These are phyloP conservation scores for Dasypogon diadema DNA, from an alignment of 2,888 invertebrate genomes.

Conservation along the genomic window DNA sequence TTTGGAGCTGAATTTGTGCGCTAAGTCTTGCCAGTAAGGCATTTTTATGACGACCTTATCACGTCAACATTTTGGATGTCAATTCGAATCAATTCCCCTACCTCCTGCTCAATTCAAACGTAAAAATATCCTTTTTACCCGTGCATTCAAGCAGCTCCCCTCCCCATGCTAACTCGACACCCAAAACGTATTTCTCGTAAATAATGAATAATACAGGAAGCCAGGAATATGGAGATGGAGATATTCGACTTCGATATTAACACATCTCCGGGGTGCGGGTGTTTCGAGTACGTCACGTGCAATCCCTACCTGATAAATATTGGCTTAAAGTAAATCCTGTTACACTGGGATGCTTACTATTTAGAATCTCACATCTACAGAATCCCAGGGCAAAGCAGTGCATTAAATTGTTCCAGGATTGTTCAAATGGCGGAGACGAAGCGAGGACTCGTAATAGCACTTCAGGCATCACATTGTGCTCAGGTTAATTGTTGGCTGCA, in stretches of 20 bases:
- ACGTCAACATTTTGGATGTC: constrained; percentile 25
- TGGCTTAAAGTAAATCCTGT: not conserved
- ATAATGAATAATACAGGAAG: constrained; percentile 6
- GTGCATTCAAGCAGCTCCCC: not conserved
- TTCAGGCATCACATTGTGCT: no score
- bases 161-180: not conserved
- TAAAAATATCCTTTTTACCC: not conserved
- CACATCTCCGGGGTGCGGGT: no score
- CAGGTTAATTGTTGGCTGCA: no score
- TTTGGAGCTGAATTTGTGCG: not conserved
- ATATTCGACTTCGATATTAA: no score
- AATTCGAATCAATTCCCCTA: constrained; percentile 3
- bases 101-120: not conserved
- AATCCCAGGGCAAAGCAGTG: no score
- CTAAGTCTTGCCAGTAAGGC: not conserved
- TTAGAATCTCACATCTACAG: no score
- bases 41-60: not conserved
- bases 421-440: no score
- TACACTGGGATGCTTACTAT: no score
- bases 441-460: no score
- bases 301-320: not conserved
- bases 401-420: no score
- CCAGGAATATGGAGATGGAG: not conserved
- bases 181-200: constrained; percentile 1
- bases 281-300: not conserved